Base-by-base conservation (phyloP, 2,888 invertebrate genomes). In the Diabrotica balteata region DNA sequence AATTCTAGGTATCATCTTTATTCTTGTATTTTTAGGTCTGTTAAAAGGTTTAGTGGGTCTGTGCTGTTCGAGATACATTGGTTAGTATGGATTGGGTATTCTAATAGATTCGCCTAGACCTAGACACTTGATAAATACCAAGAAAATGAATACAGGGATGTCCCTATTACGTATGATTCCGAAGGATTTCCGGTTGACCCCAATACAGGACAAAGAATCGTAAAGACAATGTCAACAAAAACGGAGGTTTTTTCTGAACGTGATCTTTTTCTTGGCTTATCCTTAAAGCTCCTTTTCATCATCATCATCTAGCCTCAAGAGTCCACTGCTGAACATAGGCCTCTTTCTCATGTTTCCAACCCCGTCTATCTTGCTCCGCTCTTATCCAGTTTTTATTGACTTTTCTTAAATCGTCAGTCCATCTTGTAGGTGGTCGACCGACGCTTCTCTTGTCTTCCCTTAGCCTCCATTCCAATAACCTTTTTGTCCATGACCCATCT, bases 101-200 rank as follows among this genome's bases (percentile, higher is more conserved):
- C 73, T 90, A 4, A 77, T 90, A 11, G 84, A 86, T 64, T 78
- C 85, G 8, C 87, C 87, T 4, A 83, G 86, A 52, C 85, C n/a
- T n/a, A n/a, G n/a, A n/a, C 82, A 11, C 80, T 90, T 60, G 83
- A 84, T 2, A 77, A 78, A 51, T 90, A 90, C 76, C 85, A 86
- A 73, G 90, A 90, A 77, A 72, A 72, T 3, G 78, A 81, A 42
- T 77, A 90, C n/a, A 77, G 73, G 5, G 73, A 80, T 46, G 81
- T 84, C 9, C 64, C 75, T 1, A 87, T 90, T 3, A 79, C 84
- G 11, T 88, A 87, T 73, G 88, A 90, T 73, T 76, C 79, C 0
- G 83, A 85, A 0, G 88, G 89, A 7, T 88, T 86, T 85, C 89
- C 90, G 0, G 79, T 90, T 8, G 88, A 90, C 76, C 90, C 90